Evolutionary conservation across 1,140 invertebrate species (phyloP).

Genomic region (Argopecten irradians): DNA sequence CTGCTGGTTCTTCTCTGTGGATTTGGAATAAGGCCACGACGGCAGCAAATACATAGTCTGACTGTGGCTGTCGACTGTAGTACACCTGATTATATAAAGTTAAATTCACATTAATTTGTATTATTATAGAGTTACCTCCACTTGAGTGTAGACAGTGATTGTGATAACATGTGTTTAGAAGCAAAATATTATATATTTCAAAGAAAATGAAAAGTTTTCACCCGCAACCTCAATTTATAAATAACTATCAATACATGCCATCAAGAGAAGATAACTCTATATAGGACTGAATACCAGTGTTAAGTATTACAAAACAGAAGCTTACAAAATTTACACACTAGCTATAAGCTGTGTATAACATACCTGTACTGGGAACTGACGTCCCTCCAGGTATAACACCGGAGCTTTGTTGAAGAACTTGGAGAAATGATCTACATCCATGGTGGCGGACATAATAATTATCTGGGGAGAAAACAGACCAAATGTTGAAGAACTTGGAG

Average conservation of each 20-base stretch:
- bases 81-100: too few relatives aligned
- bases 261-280: too few relatives aligned
- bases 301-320: not conserved
- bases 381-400: slow-evolving; percentile 92
- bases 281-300: too few relatives aligned
- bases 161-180: too few relatives aligned
- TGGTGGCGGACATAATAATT: slow-evolving; percentile 78
- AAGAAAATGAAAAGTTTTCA: too few relatives aligned
- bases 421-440: slow-evolving; percentile 90
- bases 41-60: slow-evolving; percentile 87
- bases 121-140: too few relatives aligned
- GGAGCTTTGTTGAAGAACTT: slow-evolving; percentile 92
- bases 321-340: not conserved
- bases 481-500: slow-evolving; percentile 80
- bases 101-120: too few relatives aligned
- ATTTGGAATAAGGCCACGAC: slow-evolving; percentile 94
- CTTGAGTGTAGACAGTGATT: too few relatives aligned
- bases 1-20: slow-evolving; percentile 87
- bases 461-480: slow-evolving; percentile 64
- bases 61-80: slow-evolving; percentile 85
- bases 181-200: too few relatives aligned
- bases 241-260: too few relatives aligned
- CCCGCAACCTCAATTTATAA: too few relatives aligned
- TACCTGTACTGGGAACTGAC: slow-evolving; percentile 88
- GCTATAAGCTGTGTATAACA: slow-evolving; percentile 26